These are phyloP conservation scores for Ramphastos sulfuratus DNA, from an alignment of 2,113 vertebrate species.

Conservation along the genomic window DNA sequence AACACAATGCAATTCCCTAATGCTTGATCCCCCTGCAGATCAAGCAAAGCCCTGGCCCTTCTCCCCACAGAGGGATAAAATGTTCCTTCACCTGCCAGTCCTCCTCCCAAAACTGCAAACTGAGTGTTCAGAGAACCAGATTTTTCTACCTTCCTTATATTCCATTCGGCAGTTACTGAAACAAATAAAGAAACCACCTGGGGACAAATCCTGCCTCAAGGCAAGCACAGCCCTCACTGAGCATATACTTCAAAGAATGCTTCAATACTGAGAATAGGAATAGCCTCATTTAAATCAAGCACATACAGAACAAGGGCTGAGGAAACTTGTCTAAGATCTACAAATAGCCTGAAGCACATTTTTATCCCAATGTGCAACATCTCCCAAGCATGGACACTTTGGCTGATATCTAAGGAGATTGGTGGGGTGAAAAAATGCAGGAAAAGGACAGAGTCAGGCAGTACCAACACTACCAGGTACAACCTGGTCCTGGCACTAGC, in stretches of 20 bases:
- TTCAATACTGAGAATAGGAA: not conserved
- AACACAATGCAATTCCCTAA: not conserved
- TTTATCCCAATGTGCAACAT: not conserved
- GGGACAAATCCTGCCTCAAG: not conserved
- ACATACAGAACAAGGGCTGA: not conserved
- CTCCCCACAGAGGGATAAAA: not conserved
- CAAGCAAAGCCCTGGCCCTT: not conserved
- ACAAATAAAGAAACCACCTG: not conserved
- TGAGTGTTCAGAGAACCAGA: not conserved
- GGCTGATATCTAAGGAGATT: not conserved
- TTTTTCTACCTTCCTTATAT: not conserved
- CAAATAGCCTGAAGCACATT: not conserved
- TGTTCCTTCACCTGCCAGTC: not conserved
- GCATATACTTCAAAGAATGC: not conserved
- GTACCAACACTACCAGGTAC: not conserved
- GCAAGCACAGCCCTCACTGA: not conserved
- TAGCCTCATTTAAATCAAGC: not conserved
- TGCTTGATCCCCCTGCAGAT: not conserved
- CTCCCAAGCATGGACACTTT: not conserved
- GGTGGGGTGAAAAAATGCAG: not conserved
- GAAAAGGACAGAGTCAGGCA: accelerated
- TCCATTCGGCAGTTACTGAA: not conserved
- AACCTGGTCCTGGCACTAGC: not conserved
- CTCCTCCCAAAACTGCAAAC: not conserved
- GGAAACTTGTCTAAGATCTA: not conserved